These are phyloP conservation scores for Paracentrotus lividus DNA, from an alignment of 53 echinoderm and acorn worm species.

Conservation along the genomic window DNA sequence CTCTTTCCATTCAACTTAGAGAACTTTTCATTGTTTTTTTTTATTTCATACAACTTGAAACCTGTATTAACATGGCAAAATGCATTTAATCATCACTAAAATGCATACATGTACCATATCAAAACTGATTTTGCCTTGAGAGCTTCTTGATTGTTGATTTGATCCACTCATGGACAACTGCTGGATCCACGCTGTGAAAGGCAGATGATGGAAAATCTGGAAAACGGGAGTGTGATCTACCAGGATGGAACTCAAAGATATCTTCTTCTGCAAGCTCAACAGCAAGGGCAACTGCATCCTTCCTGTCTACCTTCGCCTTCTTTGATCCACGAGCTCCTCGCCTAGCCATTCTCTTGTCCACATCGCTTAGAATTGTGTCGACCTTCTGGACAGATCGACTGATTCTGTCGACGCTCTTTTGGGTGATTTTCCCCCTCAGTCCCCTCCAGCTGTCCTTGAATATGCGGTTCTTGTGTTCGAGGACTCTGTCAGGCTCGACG, in stretches of 20 bases:
- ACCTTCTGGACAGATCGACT: conserved; percentile 57
- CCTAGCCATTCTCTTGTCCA: conserved; percentile 46
- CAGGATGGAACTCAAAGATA: conserved; percentile 65
- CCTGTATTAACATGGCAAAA: not conserved
- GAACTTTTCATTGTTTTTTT: not conserved
- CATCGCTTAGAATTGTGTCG: conserved; percentile 14
- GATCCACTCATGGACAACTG: conserved; percentile 76
- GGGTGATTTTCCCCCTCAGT: conserved; percentile 64
- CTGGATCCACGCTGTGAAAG: conserved; percentile 1
- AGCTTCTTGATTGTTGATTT: conserved; percentile 67
- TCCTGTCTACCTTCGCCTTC: not conserved
- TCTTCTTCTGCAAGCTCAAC: conserved; percentile 59
- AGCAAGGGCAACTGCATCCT: conserved; percentile 72
- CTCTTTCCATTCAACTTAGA: not conserved
- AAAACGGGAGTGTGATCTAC: conserved; percentile 63
- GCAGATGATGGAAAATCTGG: conserved; percentile 71
- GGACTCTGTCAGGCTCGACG: not conserved
- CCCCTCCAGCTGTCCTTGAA: conserved; percentile 56
- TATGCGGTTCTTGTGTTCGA: not conserved
- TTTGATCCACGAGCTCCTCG: conserved; percentile 55
- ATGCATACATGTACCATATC: not conserved
- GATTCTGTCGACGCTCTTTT: conserved; percentile 49
- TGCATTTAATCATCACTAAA: not conserved
- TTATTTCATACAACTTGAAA: not conserved
- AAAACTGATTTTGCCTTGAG: conserved; percentile 63